A percentile compares a stretch with the other conserved stretches of the same genome.
Conservation (phyloP, 2,113 vertebrate species). For the Geococcyx californianus region DNA sequence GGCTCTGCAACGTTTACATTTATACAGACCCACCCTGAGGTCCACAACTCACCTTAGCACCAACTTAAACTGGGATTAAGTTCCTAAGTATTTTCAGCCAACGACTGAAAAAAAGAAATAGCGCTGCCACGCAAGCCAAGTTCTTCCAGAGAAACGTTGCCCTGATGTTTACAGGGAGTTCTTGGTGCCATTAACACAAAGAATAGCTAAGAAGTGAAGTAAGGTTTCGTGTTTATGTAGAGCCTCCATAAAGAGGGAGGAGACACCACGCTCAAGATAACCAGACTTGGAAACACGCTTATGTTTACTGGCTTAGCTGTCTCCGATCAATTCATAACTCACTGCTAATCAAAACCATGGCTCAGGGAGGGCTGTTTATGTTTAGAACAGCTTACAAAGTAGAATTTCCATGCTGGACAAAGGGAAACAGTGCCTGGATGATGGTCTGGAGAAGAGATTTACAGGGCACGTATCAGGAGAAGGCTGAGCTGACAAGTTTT, state of each 20-base stretch:
- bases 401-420: not conserved
- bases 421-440: not conserved
- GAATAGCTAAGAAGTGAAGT: slow-evolving; percentile 26
- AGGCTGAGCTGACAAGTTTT: not conserved
- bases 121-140: not conserved
- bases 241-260: not conserved
- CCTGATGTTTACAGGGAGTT: not conserved
- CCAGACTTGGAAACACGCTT: not conserved
- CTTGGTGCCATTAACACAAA: not conserved
- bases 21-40: not conserved
- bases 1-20: not conserved
- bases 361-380: not conserved
- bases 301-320: not conserved
- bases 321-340: not conserved
- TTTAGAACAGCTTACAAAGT: not conserved
- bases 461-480: not conserved
- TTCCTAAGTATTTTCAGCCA: not conserved
- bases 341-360: not conserved
- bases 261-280: not conserved
- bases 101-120: not conserved
- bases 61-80: not conserved
- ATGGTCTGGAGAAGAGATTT: not conserved
- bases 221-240: not conserved
- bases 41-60: not conserved
- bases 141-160: not conserved